A percentile compares a stretch with the other conserved stretches of the same genome.
These are phyloP conservation scores for Oreotrochilus melanogaster DNA, from an alignment of 2,113 vertebrate genomes.

Conservation along the genomic window DNA sequence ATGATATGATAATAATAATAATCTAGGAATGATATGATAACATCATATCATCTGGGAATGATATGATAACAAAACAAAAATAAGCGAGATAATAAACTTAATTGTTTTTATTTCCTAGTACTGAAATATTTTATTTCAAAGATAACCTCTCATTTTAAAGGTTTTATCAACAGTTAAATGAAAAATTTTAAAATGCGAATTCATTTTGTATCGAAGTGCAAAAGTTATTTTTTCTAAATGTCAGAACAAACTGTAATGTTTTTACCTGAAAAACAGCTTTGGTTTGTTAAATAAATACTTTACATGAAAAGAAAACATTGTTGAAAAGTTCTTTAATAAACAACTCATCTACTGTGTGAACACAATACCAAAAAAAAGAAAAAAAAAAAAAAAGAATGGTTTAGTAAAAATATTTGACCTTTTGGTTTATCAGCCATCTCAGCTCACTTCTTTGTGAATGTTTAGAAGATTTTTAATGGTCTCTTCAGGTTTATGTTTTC, in stretches of 20 bases:
- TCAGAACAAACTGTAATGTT: background rate
- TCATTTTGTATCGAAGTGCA: accelerated
- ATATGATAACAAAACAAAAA: background rate
- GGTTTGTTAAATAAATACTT: background rate
- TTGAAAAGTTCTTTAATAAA: background rate
- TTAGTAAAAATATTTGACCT: background rate
- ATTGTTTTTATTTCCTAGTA: background rate
- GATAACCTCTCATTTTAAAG: background rate
- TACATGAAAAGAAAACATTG: background rate
- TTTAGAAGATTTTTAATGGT: constrained; percentile 10
- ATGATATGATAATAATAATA: background rate
- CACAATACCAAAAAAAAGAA: background rate
- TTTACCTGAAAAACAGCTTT: background rate
- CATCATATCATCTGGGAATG: too few relatives aligned
- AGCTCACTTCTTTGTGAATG: background rate
- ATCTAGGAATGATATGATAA: too few relatives aligned
- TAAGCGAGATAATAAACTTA: background rate
- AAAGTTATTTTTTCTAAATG: background rate
- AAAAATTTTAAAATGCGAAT: background rate
- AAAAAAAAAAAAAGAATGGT: too few relatives aligned
- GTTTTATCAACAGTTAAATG: background rate
- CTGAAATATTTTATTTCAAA: background rate
- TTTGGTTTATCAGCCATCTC: background rate
- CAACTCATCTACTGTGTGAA: background rate
- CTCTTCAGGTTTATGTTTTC: background rate